Evolutionary conservation across 2,888 invertebrate genomes (phyloP).

Genomic region (Aporophyla nigra): DNA sequence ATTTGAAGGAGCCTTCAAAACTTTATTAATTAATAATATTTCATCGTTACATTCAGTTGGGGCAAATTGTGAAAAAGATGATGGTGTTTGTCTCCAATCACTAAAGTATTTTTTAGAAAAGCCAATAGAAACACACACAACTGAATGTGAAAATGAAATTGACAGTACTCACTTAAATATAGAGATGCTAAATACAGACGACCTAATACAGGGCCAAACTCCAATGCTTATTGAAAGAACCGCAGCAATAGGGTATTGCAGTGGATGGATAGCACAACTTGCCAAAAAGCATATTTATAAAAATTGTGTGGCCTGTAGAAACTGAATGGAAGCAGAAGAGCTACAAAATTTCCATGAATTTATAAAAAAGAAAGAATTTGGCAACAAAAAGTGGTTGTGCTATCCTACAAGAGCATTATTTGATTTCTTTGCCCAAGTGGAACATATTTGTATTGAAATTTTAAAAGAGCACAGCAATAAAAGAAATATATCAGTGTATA

Average conservation of each 20-base stretch:
- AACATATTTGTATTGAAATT: no score
- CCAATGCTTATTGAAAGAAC: no score
- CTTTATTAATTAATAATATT: no score
- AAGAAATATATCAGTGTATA: no score
- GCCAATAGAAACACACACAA: background rate
- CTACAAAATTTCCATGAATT: constrained; percentile 10
- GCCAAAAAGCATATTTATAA: no score
- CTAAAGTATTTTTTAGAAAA: constrained; percentile 25
- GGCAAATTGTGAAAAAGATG: background rate
- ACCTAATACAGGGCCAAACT: background rate
- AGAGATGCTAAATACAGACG: background rate
- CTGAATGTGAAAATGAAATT: constrained; percentile 34
- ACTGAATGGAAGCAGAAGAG: no score
- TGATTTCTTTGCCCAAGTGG: constrained; percentile 52
- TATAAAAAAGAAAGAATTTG: constrained; percentile 51
- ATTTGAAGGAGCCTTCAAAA: no score
- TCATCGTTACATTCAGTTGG: no score
- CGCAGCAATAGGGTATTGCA: no score
- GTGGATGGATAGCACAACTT: no score
- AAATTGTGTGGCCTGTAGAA: no score
- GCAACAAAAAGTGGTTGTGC: constrained; percentile 50
- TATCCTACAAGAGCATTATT: constrained; percentile 49
- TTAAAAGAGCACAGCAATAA: no score
- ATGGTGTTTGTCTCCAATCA: constrained; percentile 26
- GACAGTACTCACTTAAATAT: constrained; percentile 10